phyloP scores from a whole-genome alignment of 2,888 invertebrate species.

The Rhyacophila evoluta region DNA sequence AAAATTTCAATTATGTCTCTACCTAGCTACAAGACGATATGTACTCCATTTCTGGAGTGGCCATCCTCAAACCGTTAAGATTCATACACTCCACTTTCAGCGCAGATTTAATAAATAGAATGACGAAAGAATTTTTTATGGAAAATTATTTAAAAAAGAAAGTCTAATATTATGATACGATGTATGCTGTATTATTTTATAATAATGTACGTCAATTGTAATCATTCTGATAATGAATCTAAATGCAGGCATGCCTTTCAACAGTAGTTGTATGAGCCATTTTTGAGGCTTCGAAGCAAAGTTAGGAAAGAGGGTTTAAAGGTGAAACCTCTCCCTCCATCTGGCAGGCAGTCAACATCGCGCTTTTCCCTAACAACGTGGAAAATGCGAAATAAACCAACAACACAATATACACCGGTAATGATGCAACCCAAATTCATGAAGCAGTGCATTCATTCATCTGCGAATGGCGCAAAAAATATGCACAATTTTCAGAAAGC shows the following conservation, averaged over 20 bases:
- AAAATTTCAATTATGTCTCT: too few relatives aligned
- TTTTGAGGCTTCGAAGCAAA: neutral
- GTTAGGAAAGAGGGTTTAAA: neutral
- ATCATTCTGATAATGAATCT: neutral
- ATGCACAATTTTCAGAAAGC: neutral
- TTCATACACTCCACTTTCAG: too few relatives aligned
- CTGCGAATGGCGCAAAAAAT: neutral
- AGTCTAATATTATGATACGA: too few relatives aligned
- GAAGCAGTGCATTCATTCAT: slow-evolving; percentile 6
- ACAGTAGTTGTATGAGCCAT: neutral
- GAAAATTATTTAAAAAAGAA: too few relatives aligned
- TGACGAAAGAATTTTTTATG: too few relatives aligned
- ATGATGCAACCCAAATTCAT: slow-evolving; percentile 37
- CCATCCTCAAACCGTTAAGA: too few relatives aligned
- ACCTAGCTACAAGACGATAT: too few relatives aligned
- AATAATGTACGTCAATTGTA: neutral
- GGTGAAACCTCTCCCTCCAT: neutral
- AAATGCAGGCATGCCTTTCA: neutral
- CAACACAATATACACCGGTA: slow-evolving; percentile 44
- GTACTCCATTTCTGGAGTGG: too few relatives aligned
- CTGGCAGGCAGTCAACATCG: neutral
- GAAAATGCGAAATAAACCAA: slow-evolving; percentile 27
- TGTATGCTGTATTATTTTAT: too few relatives aligned
- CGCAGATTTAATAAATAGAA: too few relatives aligned
- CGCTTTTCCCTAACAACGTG: slow-evolving; percentile 15